phyloP scores from a whole-genome alignment of 2,888 invertebrate genomes.

The Carcina quercana region DNA sequence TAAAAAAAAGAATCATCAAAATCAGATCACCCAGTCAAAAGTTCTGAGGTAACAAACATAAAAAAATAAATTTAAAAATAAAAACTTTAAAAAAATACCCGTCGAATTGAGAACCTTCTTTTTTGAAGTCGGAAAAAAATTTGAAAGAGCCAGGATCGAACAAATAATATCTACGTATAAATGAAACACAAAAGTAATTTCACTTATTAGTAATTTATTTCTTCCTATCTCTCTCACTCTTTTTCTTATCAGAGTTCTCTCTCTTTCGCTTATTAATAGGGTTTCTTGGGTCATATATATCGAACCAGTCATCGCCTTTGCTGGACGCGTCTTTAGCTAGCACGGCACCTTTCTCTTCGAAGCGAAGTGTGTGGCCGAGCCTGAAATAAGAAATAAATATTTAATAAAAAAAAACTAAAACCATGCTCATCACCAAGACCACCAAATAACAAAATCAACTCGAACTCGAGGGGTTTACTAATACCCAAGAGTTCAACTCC shows the following conservation, averaged over 20 bases:
- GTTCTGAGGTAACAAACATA: too few relatives aligned
- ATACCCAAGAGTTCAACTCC: too few relatives aligned
- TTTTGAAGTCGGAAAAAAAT: background rate
- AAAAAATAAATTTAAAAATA: too few relatives aligned
- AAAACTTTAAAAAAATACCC: too few relatives aligned
- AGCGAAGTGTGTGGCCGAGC: conserved; percentile 79
- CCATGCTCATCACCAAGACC: background rate
- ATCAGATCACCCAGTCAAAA: too few relatives aligned
- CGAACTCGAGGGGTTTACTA: too few relatives aligned
- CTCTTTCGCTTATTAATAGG: conserved; percentile 93
- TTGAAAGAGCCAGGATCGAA: background rate
- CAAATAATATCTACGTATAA: conserved; percentile 3
- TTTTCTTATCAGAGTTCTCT: conserved; percentile 62
- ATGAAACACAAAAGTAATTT: conserved; percentile 4
- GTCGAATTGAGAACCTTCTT: too few relatives aligned
- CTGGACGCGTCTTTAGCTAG: conserved; percentile 95
- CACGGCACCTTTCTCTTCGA: conserved; percentile 80
- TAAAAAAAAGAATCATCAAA: too few relatives aligned
- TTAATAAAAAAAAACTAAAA: background rate
- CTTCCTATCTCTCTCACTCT: conserved; percentile 32
- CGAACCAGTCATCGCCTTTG: conserved; percentile 96
- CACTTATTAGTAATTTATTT: conserved; percentile 17
- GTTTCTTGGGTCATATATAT: conserved; percentile 96
- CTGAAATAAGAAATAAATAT: conserved; percentile 44
- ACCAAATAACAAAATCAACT: too few relatives aligned